These are phyloP conservation scores for Leptinotarsa tumamoca DNA, from an alignment of 2,888 invertebrate species.

Conservation along the genomic window DNA sequence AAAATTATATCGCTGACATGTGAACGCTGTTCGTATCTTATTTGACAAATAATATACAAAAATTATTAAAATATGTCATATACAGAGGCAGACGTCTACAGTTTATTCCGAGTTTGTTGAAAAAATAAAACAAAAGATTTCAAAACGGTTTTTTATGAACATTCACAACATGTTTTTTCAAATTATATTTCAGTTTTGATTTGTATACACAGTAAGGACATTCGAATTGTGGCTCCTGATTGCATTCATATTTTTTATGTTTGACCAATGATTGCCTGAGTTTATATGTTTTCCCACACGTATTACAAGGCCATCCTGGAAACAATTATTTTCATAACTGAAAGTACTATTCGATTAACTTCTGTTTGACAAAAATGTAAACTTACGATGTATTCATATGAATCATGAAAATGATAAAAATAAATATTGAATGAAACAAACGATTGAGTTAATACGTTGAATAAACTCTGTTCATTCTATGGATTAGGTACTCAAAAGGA, in stretches of 20 bases:
- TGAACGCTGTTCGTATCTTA: no score
- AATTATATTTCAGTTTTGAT: slow-evolving; percentile 49
- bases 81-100: no score
- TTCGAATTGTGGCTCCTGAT: slow-evolving; percentile 50
- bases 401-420: no score
- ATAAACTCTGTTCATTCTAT: no score
- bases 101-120: no score
- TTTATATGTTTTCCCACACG: slow-evolving; percentile 50
- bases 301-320: slow-evolving; percentile 37
- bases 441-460: no score
- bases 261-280: slow-evolving; percentile 43
- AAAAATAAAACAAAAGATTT: neutral
- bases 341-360: neutral
- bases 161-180: slow-evolving; percentile 42
- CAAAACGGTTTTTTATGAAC: slow-evolving; percentile 27
- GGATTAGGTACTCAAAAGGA: no score
- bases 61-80: no score
- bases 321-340: slow-evolving; percentile 16
- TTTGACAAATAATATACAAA: no score
- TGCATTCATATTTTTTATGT: slow-evolving; percentile 52
- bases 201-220: slow-evolving; percentile 48
- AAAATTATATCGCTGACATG: no score
- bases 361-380: neutral
- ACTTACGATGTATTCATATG: neutral
- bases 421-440: no score